Percentiles rank a stretch among this genome's conserved stretches.
phyloP scores from a whole-genome alignment of 2,888 invertebrate species.

The Acronicta psi region DNA sequence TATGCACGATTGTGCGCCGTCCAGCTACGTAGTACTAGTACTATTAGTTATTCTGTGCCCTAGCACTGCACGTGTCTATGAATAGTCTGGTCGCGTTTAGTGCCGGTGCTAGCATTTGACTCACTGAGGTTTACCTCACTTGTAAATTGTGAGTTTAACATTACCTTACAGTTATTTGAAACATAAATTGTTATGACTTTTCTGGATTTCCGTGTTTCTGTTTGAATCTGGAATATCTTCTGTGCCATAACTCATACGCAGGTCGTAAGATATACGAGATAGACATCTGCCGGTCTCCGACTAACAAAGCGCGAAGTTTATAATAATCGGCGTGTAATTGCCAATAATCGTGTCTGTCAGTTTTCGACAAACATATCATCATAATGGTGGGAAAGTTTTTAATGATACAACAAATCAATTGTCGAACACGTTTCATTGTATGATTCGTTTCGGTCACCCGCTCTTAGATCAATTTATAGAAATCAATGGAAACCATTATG shows the following conservation, averaged over 20 bases:
- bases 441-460: neutral
- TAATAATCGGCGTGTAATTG: slow-evolving; percentile 50
- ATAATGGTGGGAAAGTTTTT: slow-evolving; percentile 8
- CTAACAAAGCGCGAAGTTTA: slow-evolving; percentile 47
- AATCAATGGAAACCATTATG: neutral
- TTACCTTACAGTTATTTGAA: slow-evolving; percentile 32
- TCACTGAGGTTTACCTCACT: slow-evolving; percentile 13
- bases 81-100: slow-evolving; percentile 34
- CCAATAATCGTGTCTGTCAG: slow-evolving; percentile 27
- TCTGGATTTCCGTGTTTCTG: slow-evolving; percentile 24
- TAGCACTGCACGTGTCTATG: slow-evolving; percentile 28
- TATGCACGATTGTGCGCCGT: slow-evolving; percentile 34
- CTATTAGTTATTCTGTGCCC: neutral
- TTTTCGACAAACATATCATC: slow-evolving; percentile 24
- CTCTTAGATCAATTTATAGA: neutral
- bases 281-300: slow-evolving; percentile 12
- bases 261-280: slow-evolving; percentile 6
- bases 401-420: slow-evolving; percentile 6
- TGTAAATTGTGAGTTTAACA: slow-evolving; percentile 9
- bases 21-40: too few relatives aligned
- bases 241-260: slow-evolving; percentile 1
- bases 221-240: neutral
- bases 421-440: neutral
- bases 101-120: slow-evolving; percentile 16
- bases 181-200: slow-evolving; percentile 33